These are phyloP conservation scores for Mareca strepera DNA, from an alignment of 2,797 vertebrate genomes.

Conservation along the genomic window DNA sequence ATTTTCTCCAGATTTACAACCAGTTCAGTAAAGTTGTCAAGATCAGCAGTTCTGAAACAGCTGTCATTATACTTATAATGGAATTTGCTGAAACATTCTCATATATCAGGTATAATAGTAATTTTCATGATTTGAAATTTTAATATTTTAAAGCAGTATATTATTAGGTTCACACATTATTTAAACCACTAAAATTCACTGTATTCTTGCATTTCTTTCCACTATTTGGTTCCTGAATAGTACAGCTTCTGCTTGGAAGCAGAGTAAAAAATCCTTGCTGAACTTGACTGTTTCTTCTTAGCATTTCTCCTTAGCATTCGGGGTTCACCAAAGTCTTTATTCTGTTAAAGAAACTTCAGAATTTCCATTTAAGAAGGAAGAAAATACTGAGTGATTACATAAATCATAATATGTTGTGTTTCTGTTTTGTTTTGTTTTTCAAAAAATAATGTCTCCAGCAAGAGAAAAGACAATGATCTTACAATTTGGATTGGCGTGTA, in stretches of 20 bases:
- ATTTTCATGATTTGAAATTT: not conserved
- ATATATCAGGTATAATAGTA: not conserved
- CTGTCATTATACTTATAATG: not conserved
- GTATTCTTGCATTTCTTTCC: not conserved
- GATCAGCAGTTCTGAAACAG: not conserved
- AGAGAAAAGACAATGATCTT: not conserved
- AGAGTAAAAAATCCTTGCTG: not conserved
- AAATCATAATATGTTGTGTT: not conserved
- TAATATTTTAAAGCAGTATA: conserved; percentile 39
- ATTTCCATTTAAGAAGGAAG: not conserved
- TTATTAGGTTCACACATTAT: conserved; percentile 33
- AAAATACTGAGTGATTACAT: not conserved
- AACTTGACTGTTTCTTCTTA: not conserved
- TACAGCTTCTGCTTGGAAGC: not conserved
- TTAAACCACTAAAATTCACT: conserved; percentile 25
- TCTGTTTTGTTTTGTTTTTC: not conserved
- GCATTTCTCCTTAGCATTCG: not conserved
- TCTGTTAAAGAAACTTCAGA: not conserved
- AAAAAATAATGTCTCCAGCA: not conserved
- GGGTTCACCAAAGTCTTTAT: not conserved
- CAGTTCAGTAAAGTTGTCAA: not conserved
- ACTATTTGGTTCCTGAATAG: not conserved
- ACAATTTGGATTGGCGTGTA: fast-evolving
- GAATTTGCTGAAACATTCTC: not conserved
- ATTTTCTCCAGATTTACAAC: conserved; percentile 17